Evolutionary conservation across 2,113 vertebrate species (phyloP).

Genomic region (Xiphophorus maculatus): DNA sequence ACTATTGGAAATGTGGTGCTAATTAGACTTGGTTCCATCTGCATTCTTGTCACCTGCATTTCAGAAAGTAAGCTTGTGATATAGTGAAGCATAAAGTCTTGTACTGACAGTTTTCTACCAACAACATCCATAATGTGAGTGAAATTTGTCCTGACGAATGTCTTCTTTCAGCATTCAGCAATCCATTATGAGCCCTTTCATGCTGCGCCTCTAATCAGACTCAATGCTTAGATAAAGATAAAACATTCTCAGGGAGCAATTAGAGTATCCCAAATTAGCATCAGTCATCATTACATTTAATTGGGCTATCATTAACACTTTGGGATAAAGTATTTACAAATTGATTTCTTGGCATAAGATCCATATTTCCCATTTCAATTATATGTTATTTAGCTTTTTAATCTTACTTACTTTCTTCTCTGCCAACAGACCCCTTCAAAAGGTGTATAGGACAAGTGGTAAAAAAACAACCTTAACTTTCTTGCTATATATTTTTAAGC

Average conservation of each 20-base stretch:
- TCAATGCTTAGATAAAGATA: slow-evolving; percentile 49
- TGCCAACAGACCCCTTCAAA: too few relatives aligned
- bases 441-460: too few relatives aligned
- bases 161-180: slow-evolving; percentile 33
- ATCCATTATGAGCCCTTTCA: slow-evolving; percentile 44
- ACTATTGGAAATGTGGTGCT: not conserved
- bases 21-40: not conserved
- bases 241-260: slow-evolving; percentile 52
- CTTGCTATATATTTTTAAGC: too few relatives aligned
- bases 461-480: not conserved
- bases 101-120: not conserved
- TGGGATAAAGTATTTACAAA: not conserved
- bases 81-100: not conserved
- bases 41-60: not conserved
- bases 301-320: slow-evolving; percentile 44
- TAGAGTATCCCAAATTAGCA: slow-evolving; percentile 54
- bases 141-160: not conserved
- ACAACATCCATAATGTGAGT: not conserved
- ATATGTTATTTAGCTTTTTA: too few relatives aligned
- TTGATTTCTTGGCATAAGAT: too few relatives aligned
- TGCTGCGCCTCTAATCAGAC: slow-evolving; percentile 33
- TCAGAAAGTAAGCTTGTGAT: not conserved
- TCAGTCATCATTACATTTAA: slow-evolving; percentile 53
- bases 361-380: too few relatives aligned
- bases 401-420: too few relatives aligned